Base-by-base conservation (phyloP, 2,113 vertebrate species). In the Dipodomys merriami region DNA sequence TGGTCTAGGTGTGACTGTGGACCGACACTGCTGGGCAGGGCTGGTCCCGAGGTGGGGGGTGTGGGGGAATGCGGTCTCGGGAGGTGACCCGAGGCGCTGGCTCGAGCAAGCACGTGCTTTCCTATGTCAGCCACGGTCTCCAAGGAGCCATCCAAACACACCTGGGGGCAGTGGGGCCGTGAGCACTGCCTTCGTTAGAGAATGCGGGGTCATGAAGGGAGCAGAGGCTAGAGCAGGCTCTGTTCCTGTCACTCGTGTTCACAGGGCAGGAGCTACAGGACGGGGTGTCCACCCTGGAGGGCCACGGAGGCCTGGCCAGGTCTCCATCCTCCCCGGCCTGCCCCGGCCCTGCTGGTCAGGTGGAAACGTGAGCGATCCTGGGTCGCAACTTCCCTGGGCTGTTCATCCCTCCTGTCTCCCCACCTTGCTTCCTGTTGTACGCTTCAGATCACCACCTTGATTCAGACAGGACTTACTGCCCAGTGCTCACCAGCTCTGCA, bases 391-490 rank as follows among this genome's bases (percentile, higher is more conserved):
- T 29, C 44, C 68, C 44, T 5, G 20, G 53, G 22, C 11, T 4
- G 33, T 1, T 3, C 5, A 39, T 7, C 71, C 5, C 11, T 7
- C 12, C 62, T 23, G 0, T 0, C 71, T 23, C 16, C 71, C 29
- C 46, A 5, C 20, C 3, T 1, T 5, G 7, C 7, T 64, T 19
- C 15, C 16, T n/a, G 5, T 23, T 64, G 1, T 19, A 78, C 62
- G n/a, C 30, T 39, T 57, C 33, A 79, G 44, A 20, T 2, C 57
- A 3, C 53, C 60, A 30, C 6, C 71, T n/a, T 33, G 10, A 30
- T 44, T 53, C 7, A 30, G 4, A 0, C 16, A 46, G 60, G 29
- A 27, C 12, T n/a, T 13, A 25, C 16, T 29, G 23, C 67, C 11
- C 19, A 53, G 22, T 22, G 33, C 30, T 46, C 23, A 1, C 18